Percentiles rank a stretch among this genome's conserved stretches.
phyloP scores from a whole-genome alignment of 2,113 vertebrate species.

The Isurus oxyrinchus region DNA sequence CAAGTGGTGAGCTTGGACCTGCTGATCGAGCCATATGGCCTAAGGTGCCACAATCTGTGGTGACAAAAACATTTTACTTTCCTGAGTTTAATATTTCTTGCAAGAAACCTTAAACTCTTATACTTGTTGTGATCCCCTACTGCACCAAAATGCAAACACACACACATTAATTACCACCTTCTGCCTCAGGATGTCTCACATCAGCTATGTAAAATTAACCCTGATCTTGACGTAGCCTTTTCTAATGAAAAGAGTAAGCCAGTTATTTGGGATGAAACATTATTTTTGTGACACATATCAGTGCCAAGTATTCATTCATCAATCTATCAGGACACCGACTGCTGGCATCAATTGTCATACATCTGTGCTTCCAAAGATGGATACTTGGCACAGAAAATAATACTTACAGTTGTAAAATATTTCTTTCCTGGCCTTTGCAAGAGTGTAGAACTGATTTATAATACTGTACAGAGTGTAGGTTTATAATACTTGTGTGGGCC shows the following conservation, averaged over 20 bases:
- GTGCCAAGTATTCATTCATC: constrained; percentile 44
- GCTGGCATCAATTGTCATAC: background rate
- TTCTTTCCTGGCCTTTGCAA: background rate
- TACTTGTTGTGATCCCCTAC: background rate
- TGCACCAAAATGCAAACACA: background rate
- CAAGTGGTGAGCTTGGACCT: background rate
- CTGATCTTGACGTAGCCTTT: constrained; percentile 46
- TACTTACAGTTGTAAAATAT: background rate
- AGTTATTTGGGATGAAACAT: constrained; percentile 45
- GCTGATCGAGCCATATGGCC: background rate
- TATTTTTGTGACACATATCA: constrained; percentile 42
- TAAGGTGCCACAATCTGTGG: background rate
- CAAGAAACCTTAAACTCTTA: background rate
- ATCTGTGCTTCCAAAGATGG: background rate
- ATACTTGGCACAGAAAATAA: background rate
- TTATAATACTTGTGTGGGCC: constrained; percentile 6
- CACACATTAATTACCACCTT: background rate
- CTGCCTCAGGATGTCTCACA: background rate
- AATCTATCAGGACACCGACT: constrained; percentile 39
- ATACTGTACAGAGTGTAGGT: background rate
- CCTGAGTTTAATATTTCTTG: background rate
- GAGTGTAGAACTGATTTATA: background rate
- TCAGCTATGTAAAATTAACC: constrained; percentile 47
- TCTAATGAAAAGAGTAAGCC: constrained; percentile 53
- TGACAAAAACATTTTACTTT: background rate